These are phyloP conservation scores for Tortricodes alternella DNA, from an alignment of 2,888 invertebrate species.

Conservation along the genomic window DNA sequence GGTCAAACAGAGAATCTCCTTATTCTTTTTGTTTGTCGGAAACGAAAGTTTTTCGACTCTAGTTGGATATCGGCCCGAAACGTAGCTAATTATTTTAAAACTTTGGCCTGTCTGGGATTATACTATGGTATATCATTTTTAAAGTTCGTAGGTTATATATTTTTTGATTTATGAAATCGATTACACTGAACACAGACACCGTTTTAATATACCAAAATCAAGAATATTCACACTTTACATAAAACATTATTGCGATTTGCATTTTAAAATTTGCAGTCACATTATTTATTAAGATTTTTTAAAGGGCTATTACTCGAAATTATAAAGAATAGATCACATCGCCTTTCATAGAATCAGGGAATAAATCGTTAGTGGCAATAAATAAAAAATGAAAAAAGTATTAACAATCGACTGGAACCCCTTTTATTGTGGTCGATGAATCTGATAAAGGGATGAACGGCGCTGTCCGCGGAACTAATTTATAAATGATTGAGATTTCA, in stretches of 20 bases:
- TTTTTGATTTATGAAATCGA: too few relatives aligned
- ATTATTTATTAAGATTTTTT: conserved; percentile 48
- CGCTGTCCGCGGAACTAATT: conserved; percentile 80
- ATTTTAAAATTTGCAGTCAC: conserved; percentile 4
- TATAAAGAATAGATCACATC: conserved; percentile 50
- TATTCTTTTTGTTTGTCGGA: too few relatives aligned
- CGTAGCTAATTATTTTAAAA: too few relatives aligned
- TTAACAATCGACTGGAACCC: conserved; percentile 64
- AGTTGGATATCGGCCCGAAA: too few relatives aligned
- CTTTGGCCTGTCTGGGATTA: too few relatives aligned
- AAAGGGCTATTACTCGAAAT: conserved; percentile 59
- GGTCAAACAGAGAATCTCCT: too few relatives aligned
- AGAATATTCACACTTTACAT: not conserved
- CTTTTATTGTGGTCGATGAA: conserved; percentile 78
- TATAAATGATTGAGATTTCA: conserved; percentile 81
- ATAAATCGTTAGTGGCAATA: conserved; percentile 69
- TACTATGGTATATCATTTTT: too few relatives aligned
- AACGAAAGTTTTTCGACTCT: too few relatives aligned
- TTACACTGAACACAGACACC: too few relatives aligned
- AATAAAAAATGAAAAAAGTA: conserved; percentile 59
- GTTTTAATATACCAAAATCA: too few relatives aligned
- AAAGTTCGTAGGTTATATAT: too few relatives aligned
- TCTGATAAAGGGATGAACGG: conserved; percentile 78
- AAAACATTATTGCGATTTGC: not conserved
- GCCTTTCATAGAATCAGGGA: conserved; percentile 50